Evolutionary conservation across 1,140 invertebrate species (phyloP).

Genomic region (Drosophila nikananu): DNA sequence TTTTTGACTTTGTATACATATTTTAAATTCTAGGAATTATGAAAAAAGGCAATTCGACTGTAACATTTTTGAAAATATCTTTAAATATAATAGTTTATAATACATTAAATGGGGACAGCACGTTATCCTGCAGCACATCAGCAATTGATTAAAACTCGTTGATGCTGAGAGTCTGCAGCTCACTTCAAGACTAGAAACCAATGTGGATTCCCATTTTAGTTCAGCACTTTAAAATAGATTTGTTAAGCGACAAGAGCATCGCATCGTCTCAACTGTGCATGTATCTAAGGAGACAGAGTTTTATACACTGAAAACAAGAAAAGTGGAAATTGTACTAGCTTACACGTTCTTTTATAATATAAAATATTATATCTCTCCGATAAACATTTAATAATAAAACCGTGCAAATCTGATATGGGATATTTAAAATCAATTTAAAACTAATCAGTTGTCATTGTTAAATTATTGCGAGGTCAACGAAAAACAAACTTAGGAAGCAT

Average conservation of each 20-base stretch:
- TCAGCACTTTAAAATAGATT: conserved; percentile 67
- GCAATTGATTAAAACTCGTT: conserved; percentile 70
- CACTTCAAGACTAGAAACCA: conserved; percentile 28
- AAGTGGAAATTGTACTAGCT: neutral
- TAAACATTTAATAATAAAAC: neutral
- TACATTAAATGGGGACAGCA: neutral
- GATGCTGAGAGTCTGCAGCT: conserved; percentile 39
- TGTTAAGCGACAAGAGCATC: conserved; percentile 54
- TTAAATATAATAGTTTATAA: conserved; percentile 39
- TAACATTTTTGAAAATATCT: conserved; percentile 28
- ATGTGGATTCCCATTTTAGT: conserved; percentile 1
- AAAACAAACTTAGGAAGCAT: too few species aligned
- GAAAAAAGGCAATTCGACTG: neutral
- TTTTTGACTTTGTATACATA: neutral
- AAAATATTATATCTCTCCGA: neutral
- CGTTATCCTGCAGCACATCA: conserved; percentile 24
- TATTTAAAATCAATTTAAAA: neutral
- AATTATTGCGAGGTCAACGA: too few species aligned
- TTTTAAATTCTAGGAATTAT: conserved; percentile 10
- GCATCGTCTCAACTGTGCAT: conserved; percentile 8
- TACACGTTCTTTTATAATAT: too few species aligned
- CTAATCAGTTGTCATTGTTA: too few species aligned
- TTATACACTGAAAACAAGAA: neutral
- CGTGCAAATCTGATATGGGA: neutral
- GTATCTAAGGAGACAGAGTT: neutral